Evolutionary conservation across 1,140 invertebrate genomes (phyloP), one percentile per base, ranked within the genome.

Genomic region (Hormaphis cornu): DNA sequence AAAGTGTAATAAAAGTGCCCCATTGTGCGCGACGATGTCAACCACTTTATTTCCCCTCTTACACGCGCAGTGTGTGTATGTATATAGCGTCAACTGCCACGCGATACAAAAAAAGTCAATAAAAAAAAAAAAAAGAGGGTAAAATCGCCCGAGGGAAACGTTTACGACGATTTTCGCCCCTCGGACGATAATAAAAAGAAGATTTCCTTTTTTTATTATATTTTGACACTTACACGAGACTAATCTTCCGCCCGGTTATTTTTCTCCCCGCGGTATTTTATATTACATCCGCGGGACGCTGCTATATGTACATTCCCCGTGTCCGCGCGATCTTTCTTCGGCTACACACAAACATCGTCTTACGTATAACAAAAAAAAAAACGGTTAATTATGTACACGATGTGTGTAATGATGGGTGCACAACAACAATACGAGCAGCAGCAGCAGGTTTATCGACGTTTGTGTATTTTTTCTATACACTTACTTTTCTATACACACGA

Each of bases 101-200:
- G 26, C n/a, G 58, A 10, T 46, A 46, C n/a, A 48, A 50, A 61
- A 46, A 66, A 66, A 66, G 61, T 66, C 61, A 66, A 50, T 66
- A 66, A 66, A 66, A 66, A 46, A 63, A 30, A 28, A 61, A 42
- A 61, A 63, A 46, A 66, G 61, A 46, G 61, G 42, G 44, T 48
- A 66, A 66, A 66, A 50, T 33, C 61, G 44, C 46, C 61, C 61
- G 61, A 46, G 44, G 61, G 61, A 66, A 50, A 66, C 61, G 44
- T 66, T 66, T 66, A 66, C 61, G 24, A 63, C 44, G 61, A 48
- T 66, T 50, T 66, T 66, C n/a, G n/a, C 61, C 61, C 61, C 61
- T 66, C 46, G 44, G 44, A 26, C 44, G 44, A 66, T 48, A n/a
- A n/a, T n/a, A 66, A 66, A 44, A 66, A 66, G 58, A 46, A 66